phyloP scores from a whole-genome alignment of 2,113 vertebrate genomes.

The Alces alces region DNA sequence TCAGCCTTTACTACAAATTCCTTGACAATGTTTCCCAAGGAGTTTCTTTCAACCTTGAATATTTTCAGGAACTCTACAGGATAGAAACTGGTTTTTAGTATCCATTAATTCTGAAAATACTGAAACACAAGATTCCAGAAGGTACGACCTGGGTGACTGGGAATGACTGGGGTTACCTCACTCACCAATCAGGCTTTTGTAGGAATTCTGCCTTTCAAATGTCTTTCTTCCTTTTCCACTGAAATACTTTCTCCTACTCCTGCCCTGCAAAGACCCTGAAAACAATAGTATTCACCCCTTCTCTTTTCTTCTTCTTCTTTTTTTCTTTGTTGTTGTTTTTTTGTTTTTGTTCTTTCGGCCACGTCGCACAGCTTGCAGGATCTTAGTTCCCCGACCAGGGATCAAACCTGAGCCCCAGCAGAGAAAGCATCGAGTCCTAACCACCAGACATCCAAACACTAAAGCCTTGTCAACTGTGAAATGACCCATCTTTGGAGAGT shows the following conservation, averaged over 20 bases:
- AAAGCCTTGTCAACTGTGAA: not conserved
- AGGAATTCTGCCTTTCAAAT: not conserved
- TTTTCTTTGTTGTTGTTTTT: not conserved
- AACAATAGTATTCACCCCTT: not conserved
- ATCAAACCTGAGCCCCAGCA: not conserved
- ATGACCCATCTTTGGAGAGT: not conserved
- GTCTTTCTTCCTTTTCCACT: not conserved
- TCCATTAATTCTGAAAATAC: not conserved
- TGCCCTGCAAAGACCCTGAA: too few relatives aligned
- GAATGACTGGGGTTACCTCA: not conserved
- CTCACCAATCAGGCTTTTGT: not conserved
- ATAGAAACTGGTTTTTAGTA: not conserved
- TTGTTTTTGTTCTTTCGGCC: not conserved
- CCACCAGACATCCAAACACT: not conserved
- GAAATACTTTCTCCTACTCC: not conserved
- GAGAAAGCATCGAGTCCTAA: not conserved
- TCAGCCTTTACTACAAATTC: not conserved
- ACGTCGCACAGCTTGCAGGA: not conserved
- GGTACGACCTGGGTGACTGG: not conserved
- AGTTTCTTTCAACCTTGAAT: not conserved
- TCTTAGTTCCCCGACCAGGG: not conserved
- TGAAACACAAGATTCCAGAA: not conserved
- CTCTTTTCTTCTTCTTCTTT: not conserved
- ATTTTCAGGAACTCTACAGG: not conserved
- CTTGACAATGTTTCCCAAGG: not conserved